phyloP scores from a whole-genome alignment of 2,888 invertebrate species.

The Drosophila mimetica region DNA sequence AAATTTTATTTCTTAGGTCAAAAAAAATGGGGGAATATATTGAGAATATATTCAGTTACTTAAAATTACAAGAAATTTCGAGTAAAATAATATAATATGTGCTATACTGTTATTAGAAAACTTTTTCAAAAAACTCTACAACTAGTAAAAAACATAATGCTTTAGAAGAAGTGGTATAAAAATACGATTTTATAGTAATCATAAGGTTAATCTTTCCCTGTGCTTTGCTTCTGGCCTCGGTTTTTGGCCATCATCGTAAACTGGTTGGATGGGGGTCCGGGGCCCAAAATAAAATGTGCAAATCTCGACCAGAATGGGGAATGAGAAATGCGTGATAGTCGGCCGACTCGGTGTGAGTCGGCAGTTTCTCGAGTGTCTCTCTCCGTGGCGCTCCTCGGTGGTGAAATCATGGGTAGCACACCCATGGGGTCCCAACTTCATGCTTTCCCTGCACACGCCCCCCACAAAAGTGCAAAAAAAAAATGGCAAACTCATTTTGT shows the following conservation, averaged over 20 bases:
- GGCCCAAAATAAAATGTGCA: constrained; percentile 35
- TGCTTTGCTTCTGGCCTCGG: constrained; percentile 13
- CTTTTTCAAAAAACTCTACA: too few species aligned
- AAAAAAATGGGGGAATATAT: too few species aligned
- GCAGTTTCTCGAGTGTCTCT: constrained; percentile 48
- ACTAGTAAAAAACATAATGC: too few species aligned
- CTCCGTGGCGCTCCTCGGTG: constrained; percentile 37
- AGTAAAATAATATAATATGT: too few species aligned
- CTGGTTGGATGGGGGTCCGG: constrained; percentile 29
- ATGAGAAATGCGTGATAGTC: constrained; percentile 50
- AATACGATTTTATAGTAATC: not conserved
- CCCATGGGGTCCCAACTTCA: constrained; percentile 16
- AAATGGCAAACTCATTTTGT: constrained; percentile 45
- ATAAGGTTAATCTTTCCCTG: not conserved
- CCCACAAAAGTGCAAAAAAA: constrained; percentile 13
- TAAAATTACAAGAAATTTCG: too few species aligned
- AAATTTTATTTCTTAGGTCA: too few species aligned
- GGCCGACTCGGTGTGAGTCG: constrained; percentile 65
- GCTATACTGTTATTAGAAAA: too few species aligned
- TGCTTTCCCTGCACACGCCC: not conserved
- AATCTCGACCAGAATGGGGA: constrained; percentile 37
- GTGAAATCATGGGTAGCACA: constrained; percentile 57
- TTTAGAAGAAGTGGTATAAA: too few species aligned
- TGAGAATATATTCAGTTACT: too few species aligned
- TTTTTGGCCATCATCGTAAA: constrained; percentile 30